Evolutionary conservation across 1,140 invertebrate genomes (phyloP), one percentile per base, ranked within the genome.

Genomic region (Drosophila biarmipes): DNA sequence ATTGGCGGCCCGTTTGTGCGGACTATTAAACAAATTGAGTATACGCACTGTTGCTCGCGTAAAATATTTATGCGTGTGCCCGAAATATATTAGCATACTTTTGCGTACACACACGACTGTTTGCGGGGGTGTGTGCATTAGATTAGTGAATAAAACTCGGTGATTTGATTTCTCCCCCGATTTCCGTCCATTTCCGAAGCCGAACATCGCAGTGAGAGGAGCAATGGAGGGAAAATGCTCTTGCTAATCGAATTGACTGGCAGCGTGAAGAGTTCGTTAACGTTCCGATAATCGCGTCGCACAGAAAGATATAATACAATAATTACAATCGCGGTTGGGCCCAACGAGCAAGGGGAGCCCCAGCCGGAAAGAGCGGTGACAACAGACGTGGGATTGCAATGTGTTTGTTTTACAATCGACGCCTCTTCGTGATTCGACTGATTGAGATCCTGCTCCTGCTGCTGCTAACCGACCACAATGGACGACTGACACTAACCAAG

Each of bases 331-430:
- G 63, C 51, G 48, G 48, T 38, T 67, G 62, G 66, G 62, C 46
- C 40, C 29, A 31, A 10, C 29, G 1, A 31, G 10, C 24, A 35
- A 53, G 55, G 69, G 57, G 34, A 34, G 51, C 43, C 19, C 19
- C 48, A 53, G 14, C 45, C 45, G 21, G 38, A 19, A 46, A 69
- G 35, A 69, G 35, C 48, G 80, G 73, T 51, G 45, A 67, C 27
- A 73, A 80, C 48, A 48, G 64, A 74, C 73, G 81, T 58, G 45
- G 54, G 82, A 86, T 86, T 85, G 82, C 82, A 82, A 87, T 87
- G 82, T 89, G 82, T 87, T 87, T 89, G 84, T 79, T 87, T 89
- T 63, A 82, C 79, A 82, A 89, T 84, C 84, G 63, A 82, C 72
- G 79, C 66, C 58, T 69, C 54, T 79, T 87, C 59, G 75, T 77